A percentile compares a stretch with the other conserved stretches of the same genome.
phyloP scores from a whole-genome alignment of 37 sponge, comb jelly and placozoan species.

The Aphrocallistes beatrix region DNA sequence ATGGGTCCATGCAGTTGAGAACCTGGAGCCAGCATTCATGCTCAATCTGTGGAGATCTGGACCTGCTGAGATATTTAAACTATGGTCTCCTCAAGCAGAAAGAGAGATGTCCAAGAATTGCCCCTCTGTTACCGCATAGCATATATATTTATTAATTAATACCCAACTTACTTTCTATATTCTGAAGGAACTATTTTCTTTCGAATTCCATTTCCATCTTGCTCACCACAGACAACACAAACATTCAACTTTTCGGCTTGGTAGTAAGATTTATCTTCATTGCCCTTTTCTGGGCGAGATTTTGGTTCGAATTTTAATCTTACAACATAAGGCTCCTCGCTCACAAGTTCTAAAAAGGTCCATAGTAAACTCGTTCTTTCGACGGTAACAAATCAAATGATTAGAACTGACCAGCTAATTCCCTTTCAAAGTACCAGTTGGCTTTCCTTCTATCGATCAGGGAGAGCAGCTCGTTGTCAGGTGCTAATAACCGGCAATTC shows the following conservation, averaged over 20 bases:
- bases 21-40: slow-evolving; percentile 67
- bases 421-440: slow-evolving; percentile 61
- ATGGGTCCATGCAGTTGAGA: slow-evolving; percentile 71
- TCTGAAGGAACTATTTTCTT: slow-evolving; percentile 75
- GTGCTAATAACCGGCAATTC: slow-evolving; percentile 63
- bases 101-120: slow-evolving; percentile 44
- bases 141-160: not conserved
- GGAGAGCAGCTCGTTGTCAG: slow-evolving; percentile 59
- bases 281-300: slow-evolving; percentile 38
- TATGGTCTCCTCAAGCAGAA: slow-evolving; percentile 36
- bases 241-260: slow-evolving; percentile 54
- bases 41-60: slow-evolving; percentile 73
- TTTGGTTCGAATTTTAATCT: slow-evolving; percentile 66
- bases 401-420: slow-evolving; percentile 40
- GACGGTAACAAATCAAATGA: not conserved
- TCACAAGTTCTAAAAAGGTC: slow-evolving; percentile 37
- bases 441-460: slow-evolving; percentile 51
- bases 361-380: no score
- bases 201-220: slow-evolving; percentile 39
- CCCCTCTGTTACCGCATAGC: not conserved
- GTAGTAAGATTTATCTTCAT: slow-evolving; percentile 47
- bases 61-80: slow-evolving; percentile 60
- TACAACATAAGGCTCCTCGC: slow-evolving; percentile 40
- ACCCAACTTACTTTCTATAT: slow-evolving; percentile 57
- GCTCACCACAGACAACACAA: slow-evolving; percentile 61